A percentile compares a stretch with the other conserved stretches of the same genome.
Evolutionary conservation across 2,888 invertebrate genomes (phyloP).

Genomic region (Drosophila lacicola): DNA sequence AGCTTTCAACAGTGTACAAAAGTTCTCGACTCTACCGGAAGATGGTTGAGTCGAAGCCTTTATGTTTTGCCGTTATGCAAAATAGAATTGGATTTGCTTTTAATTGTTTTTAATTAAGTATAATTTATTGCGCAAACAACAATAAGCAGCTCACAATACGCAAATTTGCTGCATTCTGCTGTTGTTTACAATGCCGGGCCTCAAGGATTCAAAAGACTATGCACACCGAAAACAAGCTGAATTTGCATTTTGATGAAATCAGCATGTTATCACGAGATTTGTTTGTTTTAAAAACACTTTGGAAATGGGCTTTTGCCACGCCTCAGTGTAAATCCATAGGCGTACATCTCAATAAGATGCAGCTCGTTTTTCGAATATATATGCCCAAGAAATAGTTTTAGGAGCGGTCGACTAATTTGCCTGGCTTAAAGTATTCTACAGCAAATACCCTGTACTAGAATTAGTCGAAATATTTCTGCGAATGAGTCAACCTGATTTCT

Average conservation of each 20-base stretch:
- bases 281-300: constrained; percentile 19
- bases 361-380: not conserved
- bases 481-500: too few relatives aligned
- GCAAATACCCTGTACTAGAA: too few relatives aligned
- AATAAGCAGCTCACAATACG: constrained; percentile 55
- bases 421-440: not conserved
- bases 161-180: constrained; percentile 10
- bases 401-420: not conserved
- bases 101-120: constrained; percentile 83
- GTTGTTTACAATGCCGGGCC: constrained; percentile 9
- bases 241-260: constrained; percentile 65
- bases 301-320: not conserved
- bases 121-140: constrained; percentile 78
- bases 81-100: constrained; percentile 76
- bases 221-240: constrained; percentile 30
- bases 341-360: not conserved
- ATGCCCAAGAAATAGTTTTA: not conserved
- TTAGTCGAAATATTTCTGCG: too few relatives aligned
- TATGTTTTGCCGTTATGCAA: constrained; percentile 43
- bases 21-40: constrained; percentile 1
- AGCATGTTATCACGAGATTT: constrained; percentile 45
- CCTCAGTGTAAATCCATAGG: not conserved
- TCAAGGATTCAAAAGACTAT: constrained; percentile 19
- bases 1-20: constrained; percentile 15
- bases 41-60: constrained; percentile 24